Evolutionary conservation across 2,888 invertebrate species (phyloP).

Genomic region (Pandemis cinnamomeana): DNA sequence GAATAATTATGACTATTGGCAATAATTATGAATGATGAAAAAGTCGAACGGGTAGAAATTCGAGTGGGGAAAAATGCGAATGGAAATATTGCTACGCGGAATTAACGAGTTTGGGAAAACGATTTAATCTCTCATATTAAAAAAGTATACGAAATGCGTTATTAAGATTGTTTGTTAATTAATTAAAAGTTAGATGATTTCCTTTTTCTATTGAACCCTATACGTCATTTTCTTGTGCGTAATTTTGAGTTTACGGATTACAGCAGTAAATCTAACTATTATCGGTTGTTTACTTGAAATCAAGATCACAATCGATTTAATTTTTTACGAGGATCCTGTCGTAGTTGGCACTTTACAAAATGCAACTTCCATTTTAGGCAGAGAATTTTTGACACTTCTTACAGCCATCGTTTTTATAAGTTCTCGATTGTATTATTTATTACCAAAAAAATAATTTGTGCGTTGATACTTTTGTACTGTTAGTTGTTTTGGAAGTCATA

Average conservation of each 20-base stretch:
- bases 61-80: too few relatives aligned
- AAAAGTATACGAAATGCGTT: too few relatives aligned
- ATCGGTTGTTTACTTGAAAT: not conserved
- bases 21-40: too few relatives aligned
- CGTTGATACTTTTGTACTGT: constrained; percentile 34
- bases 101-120: too few relatives aligned
- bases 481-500: constrained; percentile 8
- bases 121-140: too few relatives aligned
- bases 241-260: not conserved
- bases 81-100: too few relatives aligned
- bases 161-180: too few relatives aligned
- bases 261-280: not conserved
- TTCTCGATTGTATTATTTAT: not conserved
- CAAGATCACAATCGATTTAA: not conserved
- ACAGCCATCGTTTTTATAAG: not conserved
- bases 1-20: too few relatives aligned
- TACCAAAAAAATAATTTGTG: constrained; percentile 30
- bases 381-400: not conserved
- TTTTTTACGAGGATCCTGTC: not conserved
- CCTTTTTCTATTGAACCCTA: not conserved
- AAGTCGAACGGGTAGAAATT: too few relatives aligned
- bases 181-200: too few relatives aligned
- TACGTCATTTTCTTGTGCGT: not conserved
- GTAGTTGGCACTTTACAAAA: not conserved
- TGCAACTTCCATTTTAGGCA: not conserved